Evolutionary conservation across 1,140 invertebrate species (phyloP), one percentile per base, ranked within the genome.

Genomic region (Nautilus pompilius): DNA sequence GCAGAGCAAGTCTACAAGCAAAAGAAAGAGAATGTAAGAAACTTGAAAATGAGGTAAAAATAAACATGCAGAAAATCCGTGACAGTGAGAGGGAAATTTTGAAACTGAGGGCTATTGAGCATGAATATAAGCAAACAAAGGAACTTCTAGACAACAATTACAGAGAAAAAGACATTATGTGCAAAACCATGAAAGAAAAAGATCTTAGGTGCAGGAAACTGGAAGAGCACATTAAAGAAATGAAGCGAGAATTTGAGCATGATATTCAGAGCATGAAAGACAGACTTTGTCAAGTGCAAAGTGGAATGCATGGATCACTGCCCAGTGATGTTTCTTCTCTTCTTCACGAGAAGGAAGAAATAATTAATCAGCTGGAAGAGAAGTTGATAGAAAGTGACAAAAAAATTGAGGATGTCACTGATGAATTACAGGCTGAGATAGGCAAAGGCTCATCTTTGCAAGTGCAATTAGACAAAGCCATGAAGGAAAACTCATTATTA

Each of bases 311-410:
- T 24, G 73, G 78, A 56, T 70, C 72, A 32, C 58, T 77, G 32
- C 71, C 72, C 15, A 72, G 65, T 59, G 68, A 76, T 66, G 71
- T 79, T 53, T 70, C 75, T 22, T 71, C 73, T 33, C 66, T 80
- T 53, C 32, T 78, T 20, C 54, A 59, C 20, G 76, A 78, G 57
- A 78, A 78, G 30, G 73, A 80, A 70, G 77, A 75, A 32, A 75
- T 73, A 15, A 78, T 80, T 53, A 62, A 74, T 2, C 76, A 81
- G 58, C 63, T 80, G 28, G 77, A 81, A 51, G 77, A 79, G 54
- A 78, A 77, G 67, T 45, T 80, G 32, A 76, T 77, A 57, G 79
- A 81, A 63, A 69, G 64, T 64, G 75, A 80, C 57, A 75, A 69
- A 57, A 78, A 74, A 65, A 68, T 80, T 17, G 67, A 69, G 41